phyloP scores from a whole-genome alignment of 1,140 invertebrate species.

The Thalassaphorura encarpata region DNA sequence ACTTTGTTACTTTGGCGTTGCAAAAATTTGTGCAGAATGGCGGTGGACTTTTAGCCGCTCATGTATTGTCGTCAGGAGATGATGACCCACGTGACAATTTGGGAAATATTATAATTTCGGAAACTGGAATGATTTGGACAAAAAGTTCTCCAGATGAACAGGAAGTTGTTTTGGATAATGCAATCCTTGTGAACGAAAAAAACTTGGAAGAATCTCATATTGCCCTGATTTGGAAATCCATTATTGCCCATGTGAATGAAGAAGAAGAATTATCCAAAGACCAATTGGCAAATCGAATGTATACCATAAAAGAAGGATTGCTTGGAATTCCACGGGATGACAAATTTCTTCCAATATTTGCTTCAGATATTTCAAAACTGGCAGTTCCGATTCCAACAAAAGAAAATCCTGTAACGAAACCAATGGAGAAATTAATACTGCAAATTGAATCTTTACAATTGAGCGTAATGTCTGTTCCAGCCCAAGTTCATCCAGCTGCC shows the following conservation, averaged over 20 bases:
- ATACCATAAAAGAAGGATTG: too few relatives aligned
- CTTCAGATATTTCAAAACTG: not conserved
- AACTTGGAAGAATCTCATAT: not conserved
- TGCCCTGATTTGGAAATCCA: not conserved
- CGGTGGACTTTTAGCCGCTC: too few relatives aligned
- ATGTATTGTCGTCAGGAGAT: too few relatives aligned
- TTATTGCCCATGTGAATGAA: not conserved
- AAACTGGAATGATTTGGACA: slow-evolving; percentile 1
- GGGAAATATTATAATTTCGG: not conserved
- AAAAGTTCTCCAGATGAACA: not conserved
- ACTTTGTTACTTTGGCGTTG: too few relatives aligned
- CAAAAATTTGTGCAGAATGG: not conserved
- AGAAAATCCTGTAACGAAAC: not conserved
- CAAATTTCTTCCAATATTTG: not conserved
- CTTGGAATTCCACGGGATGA: too few relatives aligned
- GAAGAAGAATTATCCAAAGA: not conserved
- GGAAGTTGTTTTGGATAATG: not conserved
- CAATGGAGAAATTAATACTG: not conserved
- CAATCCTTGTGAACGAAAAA: not conserved
- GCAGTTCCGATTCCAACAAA: not conserved
- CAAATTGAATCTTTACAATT: not conserved
- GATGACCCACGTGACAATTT: too few relatives aligned
- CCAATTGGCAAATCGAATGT: not conserved
- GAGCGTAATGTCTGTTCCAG: not conserved
- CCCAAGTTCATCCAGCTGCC: not conserved